A percentile compares a stretch with the other conserved stretches of the same genome.
These are phyloP conservation scores for Junonia oenone DNA, from an alignment of 2,888 invertebrate species.

Conservation along the genomic window DNA sequence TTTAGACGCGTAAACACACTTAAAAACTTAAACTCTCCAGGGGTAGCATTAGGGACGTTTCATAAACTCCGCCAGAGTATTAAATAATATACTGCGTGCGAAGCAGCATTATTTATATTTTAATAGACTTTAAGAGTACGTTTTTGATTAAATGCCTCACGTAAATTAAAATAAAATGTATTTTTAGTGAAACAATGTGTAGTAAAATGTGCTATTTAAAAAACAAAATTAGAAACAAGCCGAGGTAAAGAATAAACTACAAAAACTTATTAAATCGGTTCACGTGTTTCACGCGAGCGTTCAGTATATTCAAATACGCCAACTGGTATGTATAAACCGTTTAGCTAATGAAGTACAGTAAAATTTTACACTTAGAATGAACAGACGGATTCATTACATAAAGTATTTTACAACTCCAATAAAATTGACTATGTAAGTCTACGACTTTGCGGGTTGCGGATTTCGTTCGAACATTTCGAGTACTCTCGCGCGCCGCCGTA, in stretches of 20 bases:
- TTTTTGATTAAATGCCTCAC: neutral
- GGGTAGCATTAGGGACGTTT: conserved; percentile 18
- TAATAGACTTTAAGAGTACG: neutral
- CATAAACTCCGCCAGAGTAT: conserved; percentile 11
- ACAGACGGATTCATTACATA: neutral
- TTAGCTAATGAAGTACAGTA: neutral
- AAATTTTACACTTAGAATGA: neutral
- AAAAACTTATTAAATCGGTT: neutral
- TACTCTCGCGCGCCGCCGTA: conserved; percentile 52
- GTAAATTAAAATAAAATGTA: neutral
- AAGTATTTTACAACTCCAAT: conserved; percentile 8
- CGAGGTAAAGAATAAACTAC: neutral
- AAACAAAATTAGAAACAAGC: neutral
- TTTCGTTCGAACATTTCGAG: conserved; percentile 49
- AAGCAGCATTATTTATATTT: neutral
- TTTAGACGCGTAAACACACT: conserved; percentile 23
- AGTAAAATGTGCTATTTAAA: neutral
- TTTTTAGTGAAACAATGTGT: neutral
- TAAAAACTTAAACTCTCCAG: conserved; percentile 18
- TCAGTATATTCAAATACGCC: neutral
- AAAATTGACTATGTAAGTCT: conserved; percentile 13
- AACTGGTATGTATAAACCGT: neutral
- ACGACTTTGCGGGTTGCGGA: conserved; percentile 32
- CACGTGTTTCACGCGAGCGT: neutral
- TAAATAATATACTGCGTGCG: neutral